Evolutionary conservation across 2,888 invertebrate species (phyloP), one percentile per base, ranked within the genome.

Genomic region (Trichogramma evanescens): DNA sequence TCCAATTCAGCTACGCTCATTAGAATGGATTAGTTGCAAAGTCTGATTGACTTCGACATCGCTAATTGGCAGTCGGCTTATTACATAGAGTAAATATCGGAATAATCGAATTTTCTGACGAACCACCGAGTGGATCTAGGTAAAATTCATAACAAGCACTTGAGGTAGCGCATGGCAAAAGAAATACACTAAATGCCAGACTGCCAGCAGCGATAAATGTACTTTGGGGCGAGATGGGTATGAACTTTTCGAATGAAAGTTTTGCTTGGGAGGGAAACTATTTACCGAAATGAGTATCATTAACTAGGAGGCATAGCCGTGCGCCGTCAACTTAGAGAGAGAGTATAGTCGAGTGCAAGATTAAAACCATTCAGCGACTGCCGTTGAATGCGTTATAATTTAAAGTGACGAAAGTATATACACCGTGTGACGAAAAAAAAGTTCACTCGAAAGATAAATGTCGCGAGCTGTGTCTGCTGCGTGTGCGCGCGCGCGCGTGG

Each of bases 271-370:
- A 26, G 26, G 26, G 26, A 26, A 56, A 53, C 58, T 61, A 58
- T 55, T 52, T 55, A 55, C 26, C 26, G 26, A 62, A 62, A 55
- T 58, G 61, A 57, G 52, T 58, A 48, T 54, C 61, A 58, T 61
- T 54, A 54, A 56, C 43, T 54, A 52, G 45, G 6, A n/a, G 41
- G 7, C 44, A 49, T 39, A 50, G 46, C 56, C 8, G 26, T 46
- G 41, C 44, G 6, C 6, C 52, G 9, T 26, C 43, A 40, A 9
- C n/a, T 5, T 26, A 26, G 26, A 26, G 26, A 26, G 26, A 26
- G 26, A 26, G 26, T 26, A 26, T 13, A 53, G 43, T 54, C 58
- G 13, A 39, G 44, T 46, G 46, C 50, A 53, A 56, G 50, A 57
- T 57, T 61, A 61, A 61, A 60, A 53, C 53, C 60, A 38, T 50